phyloP scores from a whole-genome alignment of 1,140 invertebrate genomes.

The Drosophila repletoides region DNA sequence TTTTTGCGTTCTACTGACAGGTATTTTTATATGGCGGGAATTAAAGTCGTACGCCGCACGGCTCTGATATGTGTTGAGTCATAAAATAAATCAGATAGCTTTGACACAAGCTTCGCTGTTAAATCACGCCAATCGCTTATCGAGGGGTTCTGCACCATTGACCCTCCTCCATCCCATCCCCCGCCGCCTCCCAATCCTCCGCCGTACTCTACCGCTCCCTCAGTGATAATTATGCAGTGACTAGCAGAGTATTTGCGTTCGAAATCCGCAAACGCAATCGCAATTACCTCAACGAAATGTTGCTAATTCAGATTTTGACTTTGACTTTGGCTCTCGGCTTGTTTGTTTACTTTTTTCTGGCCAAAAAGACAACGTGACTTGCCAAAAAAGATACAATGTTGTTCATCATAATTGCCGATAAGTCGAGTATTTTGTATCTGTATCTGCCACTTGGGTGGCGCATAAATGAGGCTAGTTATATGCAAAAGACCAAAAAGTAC shows the following conservation, averaged over 20 bases:
- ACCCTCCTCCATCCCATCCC: too few species aligned
- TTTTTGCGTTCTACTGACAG: constrained; percentile 65
- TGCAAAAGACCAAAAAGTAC: background rate
- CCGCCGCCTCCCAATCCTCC: too few species aligned
- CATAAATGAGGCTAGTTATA: constrained; percentile 27
- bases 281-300: constrained; percentile 60
- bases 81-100: constrained; percentile 76
- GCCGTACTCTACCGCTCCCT: too few species aligned
- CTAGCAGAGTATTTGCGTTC: constrained; percentile 16
- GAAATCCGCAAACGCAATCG: constrained; percentile 70
- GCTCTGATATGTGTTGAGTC: constrained; percentile 67
- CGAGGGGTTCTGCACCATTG: constrained; percentile 17
- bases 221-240: constrained; percentile 58
- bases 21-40: constrained; percentile 59
- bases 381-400: constrained; percentile 29
- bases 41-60: constrained; percentile 41
- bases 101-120: constrained; percentile 73
- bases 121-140: constrained; percentile 68
- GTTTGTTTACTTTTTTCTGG: constrained; percentile 40
- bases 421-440: background rate
- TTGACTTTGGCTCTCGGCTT: constrained; percentile 35
- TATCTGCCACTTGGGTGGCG: constrained; percentile 18
- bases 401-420: constrained; percentile 43
- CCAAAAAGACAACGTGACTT: constrained; percentile 49
- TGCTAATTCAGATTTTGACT: constrained; percentile 55